phyloP scores from a whole-genome alignment of 2,797 vertebrate species.

The Lepilemur septentrionalis region DNA sequence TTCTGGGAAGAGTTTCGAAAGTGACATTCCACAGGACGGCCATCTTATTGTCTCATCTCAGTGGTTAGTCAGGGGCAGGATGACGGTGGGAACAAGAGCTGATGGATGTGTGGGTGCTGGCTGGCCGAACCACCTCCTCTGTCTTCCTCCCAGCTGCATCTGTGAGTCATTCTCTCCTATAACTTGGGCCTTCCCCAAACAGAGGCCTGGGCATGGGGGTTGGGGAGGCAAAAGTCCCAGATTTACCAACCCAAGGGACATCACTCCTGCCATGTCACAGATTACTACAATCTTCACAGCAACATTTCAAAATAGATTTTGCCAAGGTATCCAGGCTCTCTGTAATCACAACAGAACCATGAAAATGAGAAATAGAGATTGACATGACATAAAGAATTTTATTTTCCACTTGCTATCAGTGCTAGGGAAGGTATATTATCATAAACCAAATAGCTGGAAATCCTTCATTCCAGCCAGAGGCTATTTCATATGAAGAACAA shows the following conservation, averaged over 20 bases:
- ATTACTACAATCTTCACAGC: neutral
- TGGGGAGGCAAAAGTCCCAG: neutral
- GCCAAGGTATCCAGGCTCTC: neutral
- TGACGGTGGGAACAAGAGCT: neutral
- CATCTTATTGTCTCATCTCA: neutral
- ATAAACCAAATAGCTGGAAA: slow-evolving; percentile 42
- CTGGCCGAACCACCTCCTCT: neutral
- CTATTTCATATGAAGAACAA: slow-evolving; percentile 32
- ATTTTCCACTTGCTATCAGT: slow-evolving; percentile 47
- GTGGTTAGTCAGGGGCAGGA: neutral
- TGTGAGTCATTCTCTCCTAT: neutral
- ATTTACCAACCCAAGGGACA: neutral
- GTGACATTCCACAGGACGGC: neutral
- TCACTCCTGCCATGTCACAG: neutral
- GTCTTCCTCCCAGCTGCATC: neutral
- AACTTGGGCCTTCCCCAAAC: neutral
- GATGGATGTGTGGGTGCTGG: neutral
- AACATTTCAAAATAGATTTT: slow-evolving; percentile 40
- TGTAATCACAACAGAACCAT: neutral
- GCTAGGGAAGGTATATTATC: slow-evolving; percentile 46
- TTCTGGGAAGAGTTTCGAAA: neutral
- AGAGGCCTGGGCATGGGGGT: neutral
- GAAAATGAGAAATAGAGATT: slow-evolving; percentile 36
- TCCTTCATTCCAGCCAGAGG: slow-evolving; percentile 21
- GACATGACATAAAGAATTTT: slow-evolving; percentile 44